A percentile compares a stretch with the other conserved stretches of the same genome.
Conservation (phyloP, 2,888 invertebrate species). For the Ernsta delagoae region DNA sequence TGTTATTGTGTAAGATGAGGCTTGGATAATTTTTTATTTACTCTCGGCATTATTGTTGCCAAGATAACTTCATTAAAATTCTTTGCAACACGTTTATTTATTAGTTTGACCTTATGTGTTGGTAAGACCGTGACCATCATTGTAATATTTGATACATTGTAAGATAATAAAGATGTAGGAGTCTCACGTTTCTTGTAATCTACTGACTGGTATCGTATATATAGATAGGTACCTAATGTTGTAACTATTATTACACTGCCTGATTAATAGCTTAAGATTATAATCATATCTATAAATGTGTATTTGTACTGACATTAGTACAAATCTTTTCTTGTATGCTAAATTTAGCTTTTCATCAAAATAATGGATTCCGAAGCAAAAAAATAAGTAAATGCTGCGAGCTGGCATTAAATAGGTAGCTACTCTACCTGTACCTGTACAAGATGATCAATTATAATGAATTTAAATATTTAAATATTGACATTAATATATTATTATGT, state of each 20-base stretch:
- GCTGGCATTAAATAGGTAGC: too few relatives aligned
- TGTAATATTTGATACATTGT: constrained; percentile 6
- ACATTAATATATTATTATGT: too few relatives aligned
- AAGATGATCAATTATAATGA: too few relatives aligned
- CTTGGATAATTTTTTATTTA: not conserved
- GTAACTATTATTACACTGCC: not conserved
- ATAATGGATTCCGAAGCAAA: too few relatives aligned
- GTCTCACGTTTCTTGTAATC: constrained; percentile 23
- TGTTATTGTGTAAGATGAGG: constrained; percentile 3
- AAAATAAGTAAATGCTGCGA: too few relatives aligned
- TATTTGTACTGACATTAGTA: too few relatives aligned
- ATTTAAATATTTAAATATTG: too few relatives aligned
- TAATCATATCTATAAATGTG: too few relatives aligned
- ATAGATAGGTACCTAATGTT: too few relatives aligned
- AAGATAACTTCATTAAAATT: constrained; percentile 7
- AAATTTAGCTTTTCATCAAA: too few relatives aligned
- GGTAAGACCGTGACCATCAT: not conserved
- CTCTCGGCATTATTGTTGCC: not conserved
- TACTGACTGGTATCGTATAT: constrained; percentile 2
- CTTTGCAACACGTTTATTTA: constrained; percentile 9
- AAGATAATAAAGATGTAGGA: constrained; percentile 12
- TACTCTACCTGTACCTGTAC: too few relatives aligned
- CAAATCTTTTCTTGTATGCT: too few relatives aligned
- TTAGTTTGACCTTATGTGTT: constrained; percentile 15
- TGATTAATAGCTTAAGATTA: not conserved